Evolutionary conservation across 1,140 invertebrate genomes (phyloP).

Genomic region (Lucilia sericata): DNA sequence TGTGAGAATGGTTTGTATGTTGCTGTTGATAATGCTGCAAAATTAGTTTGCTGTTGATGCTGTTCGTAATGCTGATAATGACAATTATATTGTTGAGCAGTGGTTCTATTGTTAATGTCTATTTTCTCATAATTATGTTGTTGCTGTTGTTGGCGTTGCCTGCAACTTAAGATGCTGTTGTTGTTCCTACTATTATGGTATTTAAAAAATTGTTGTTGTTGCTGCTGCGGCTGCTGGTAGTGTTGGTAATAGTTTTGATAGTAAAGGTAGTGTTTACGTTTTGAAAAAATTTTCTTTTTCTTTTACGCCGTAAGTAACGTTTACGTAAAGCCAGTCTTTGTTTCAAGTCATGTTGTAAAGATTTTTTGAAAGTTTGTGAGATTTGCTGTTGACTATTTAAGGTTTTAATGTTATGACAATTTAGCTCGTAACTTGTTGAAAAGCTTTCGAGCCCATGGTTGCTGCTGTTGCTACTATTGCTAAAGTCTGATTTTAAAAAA

Average conservation of each 20-base stretch:
- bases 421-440: neutral
- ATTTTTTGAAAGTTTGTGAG: neutral
- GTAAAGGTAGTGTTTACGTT: neutral
- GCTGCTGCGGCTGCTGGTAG: neutral
- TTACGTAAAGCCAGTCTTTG: conserved; percentile 35
- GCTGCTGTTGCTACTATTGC: neutral
- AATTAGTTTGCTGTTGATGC: no score
- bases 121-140: neutral
- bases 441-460: neutral
- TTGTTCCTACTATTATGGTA: neutral
- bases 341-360: conserved; percentile 31
- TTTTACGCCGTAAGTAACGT: conserved; percentile 32
- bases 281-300: conserved; percentile 39
- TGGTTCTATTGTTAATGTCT: neutral
- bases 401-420: neutral
- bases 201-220: conserved; percentile 36
- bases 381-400: neutral
- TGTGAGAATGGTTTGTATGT: conserved; percentile 25
- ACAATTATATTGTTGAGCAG: neutral
- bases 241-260: neutral
- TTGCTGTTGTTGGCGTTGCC: neutral
- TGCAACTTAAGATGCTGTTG: conserved; percentile 5
- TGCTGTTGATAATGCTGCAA: neutral
- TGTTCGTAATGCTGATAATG: neutral
- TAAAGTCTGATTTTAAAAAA: neutral